These are phyloP conservation scores for Erpobdella octoculata DNA, from an alignment of 2,888 invertebrate species.

Conservation along the genomic window DNA sequence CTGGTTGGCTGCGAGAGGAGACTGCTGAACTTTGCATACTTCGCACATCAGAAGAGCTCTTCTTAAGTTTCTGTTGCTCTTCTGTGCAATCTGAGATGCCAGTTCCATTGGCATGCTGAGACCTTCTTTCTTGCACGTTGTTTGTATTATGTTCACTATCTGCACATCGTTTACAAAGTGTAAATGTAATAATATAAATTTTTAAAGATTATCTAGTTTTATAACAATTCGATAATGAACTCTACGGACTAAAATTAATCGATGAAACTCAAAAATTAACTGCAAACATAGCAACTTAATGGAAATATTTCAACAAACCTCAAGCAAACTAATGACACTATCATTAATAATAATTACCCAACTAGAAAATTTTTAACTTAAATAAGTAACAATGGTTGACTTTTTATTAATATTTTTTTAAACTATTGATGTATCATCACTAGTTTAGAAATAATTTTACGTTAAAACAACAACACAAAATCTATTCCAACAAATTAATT, in stretches of 20 bases:
- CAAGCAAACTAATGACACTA: too few species aligned
- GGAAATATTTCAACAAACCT: not conserved
- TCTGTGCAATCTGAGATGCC: slow-evolving; percentile 68
- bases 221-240: too few species aligned
- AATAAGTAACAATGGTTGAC: too few species aligned
- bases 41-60: slow-evolving; percentile 87
- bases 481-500: too few species aligned
- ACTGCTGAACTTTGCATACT: slow-evolving; percentile 77
- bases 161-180: slow-evolving; percentile 32
- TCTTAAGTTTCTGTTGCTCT: slow-evolving; percentile 78
- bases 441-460: too few species aligned
- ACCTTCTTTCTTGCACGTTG: slow-evolving; percentile 60
- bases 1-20: slow-evolving; percentile 68
- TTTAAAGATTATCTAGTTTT: not conserved
- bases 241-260: too few species aligned
- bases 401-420: too few species aligned
- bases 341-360: too few species aligned
- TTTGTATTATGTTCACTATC: slow-evolving; percentile 47
- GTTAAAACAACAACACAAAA: too few species aligned
- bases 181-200: not conserved
- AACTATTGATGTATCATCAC: too few species aligned
- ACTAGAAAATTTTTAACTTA: too few species aligned
- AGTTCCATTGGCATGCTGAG: slow-evolving; percentile 69
- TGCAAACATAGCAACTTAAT: not conserved
- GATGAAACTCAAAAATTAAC: not conserved